A percentile compares a stretch with the other conserved stretches of the same genome.
Evolutionary conservation across 2,888 invertebrate species (phyloP).

Genomic region (Hoplodrina ambigua): DNA sequence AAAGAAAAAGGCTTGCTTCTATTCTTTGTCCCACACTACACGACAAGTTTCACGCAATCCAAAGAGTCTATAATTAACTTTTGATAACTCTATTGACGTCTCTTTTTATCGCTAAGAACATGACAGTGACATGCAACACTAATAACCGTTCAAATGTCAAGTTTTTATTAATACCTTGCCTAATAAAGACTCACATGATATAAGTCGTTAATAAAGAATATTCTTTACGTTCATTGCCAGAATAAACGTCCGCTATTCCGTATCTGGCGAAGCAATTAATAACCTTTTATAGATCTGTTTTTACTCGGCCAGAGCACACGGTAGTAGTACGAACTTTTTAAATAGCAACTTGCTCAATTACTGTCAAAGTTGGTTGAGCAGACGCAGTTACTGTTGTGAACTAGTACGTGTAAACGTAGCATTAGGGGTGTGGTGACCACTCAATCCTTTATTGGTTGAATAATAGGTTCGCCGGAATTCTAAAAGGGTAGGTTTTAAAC

Average conservation of each 20-base stretch:
- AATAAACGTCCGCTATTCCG: slow-evolving; percentile 36
- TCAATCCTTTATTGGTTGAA: slow-evolving; percentile 22
- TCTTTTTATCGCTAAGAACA: slow-evolving; percentile 22
- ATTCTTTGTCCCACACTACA: slow-evolving; percentile 29
- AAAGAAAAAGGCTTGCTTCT: slow-evolving; percentile 3
- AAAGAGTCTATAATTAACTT: slow-evolving; percentile 28
- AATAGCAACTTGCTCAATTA: slow-evolving; percentile 59
- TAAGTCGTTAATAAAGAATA: slow-evolving; percentile 30
- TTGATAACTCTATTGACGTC: slow-evolving; percentile 30
- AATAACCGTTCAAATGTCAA: slow-evolving; percentile 43
- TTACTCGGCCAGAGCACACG: slow-evolving; percentile 26
- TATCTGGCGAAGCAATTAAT: slow-evolving; percentile 42
- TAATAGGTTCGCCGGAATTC: slow-evolving; percentile 5
- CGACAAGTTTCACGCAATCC: neutral
- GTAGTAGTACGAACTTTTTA: slow-evolving; percentile 47
- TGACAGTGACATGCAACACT: slow-evolving; percentile 30
- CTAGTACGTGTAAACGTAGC: slow-evolving; percentile 35
- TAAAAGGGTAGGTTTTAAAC: slow-evolving; percentile 9
- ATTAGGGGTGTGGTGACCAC: slow-evolving; percentile 9
- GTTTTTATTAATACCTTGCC: slow-evolving; percentile 30
- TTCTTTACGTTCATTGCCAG: slow-evolving; percentile 35
- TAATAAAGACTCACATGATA: slow-evolving; percentile 32
- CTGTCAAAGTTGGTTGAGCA: slow-evolving; percentile 51
- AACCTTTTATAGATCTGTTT: slow-evolving; percentile 58
- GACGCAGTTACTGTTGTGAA: slow-evolving; percentile 38